Evolutionary conservation across 1,140 invertebrate species (phyloP), one percentile per base, ranked within the genome.

Genomic region (Drosophila santomea): DNA sequence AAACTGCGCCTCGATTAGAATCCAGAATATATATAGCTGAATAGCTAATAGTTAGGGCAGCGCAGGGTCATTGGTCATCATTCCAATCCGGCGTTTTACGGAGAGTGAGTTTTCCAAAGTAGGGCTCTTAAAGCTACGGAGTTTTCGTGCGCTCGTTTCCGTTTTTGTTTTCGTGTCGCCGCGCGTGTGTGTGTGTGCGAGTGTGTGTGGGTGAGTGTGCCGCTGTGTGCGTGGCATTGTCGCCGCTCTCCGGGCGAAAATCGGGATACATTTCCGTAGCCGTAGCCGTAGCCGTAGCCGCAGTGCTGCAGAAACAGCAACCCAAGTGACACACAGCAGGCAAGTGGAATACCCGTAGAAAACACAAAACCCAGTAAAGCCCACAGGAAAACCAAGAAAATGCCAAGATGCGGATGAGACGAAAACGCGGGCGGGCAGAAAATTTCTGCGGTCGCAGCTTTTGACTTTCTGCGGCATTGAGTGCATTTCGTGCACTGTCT

Each of bases 191-290:
- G 39, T 39, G 58, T 58, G 54, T 45, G 58, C 2, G 2, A 25
- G 61, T 82, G 71, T 54, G 54, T 74, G 47, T 51, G 62, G 67
- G 47, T 50, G 45, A 59, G 71, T 57, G 55, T 51, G 47, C 74
- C 43, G 39, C 44, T 78, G 64, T 78, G 74, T 76, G 55, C 59
- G 74, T 71, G 74, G 50, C 74, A 73, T 73, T 81, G 74, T 51
- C 63, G 78, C 76, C 44, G 69, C 81, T 80, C 59, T 80, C 74
- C 74, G 75, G 58, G 47, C 72, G 51, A 76, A 76, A 78, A 82
- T 90, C 82, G 86, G 86, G 77, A 90, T 90, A 90, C 78, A 90
- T 80, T 86, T 90, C 86, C 76, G 78, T 66, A 58, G 61, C 56
- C 48, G 48, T 17, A 69, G 20, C 20, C 32, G 78, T 66, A 58